These are phyloP conservation scores for Myiothlypis coronata DNA, from an alignment of 2,797 vertebrate species.

Conservation along the genomic window DNA sequence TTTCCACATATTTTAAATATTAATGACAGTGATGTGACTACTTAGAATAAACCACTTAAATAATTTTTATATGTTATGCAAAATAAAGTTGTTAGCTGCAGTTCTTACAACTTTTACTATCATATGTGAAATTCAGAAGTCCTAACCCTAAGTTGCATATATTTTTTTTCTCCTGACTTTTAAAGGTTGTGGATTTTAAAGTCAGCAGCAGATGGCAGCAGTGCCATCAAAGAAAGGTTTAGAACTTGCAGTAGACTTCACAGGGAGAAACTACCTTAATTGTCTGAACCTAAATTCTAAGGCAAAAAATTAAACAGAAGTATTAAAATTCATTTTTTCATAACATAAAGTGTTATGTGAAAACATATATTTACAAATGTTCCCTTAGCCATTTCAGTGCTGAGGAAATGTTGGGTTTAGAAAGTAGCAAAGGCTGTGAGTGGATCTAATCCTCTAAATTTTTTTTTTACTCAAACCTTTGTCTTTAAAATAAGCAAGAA, in stretches of 20 bases:
- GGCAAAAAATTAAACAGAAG: neutral
- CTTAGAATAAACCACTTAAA: neutral
- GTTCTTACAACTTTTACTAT: neutral
- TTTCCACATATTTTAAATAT: neutral
- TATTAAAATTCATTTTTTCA: neutral
- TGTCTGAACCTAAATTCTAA: neutral
- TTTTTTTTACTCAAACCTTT: fast-evolving
- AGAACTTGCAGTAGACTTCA: neutral
- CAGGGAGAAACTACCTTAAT: neutral
- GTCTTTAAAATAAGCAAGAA: neutral
- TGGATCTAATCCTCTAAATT: neutral
- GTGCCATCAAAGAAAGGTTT: neutral
- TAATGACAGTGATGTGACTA: neutral
- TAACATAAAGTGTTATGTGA: neutral
- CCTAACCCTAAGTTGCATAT: fast-evolving
- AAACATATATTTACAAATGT: neutral
- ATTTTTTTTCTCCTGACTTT: neutral
- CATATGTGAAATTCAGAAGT: neutral
- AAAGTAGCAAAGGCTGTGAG: neutral
- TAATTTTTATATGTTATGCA: neutral
- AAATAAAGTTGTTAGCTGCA: neutral
- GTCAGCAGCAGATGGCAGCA: conserved; percentile 45
- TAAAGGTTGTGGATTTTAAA: neutral
- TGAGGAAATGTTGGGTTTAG: neutral
- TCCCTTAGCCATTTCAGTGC: fast-evolving